Percentiles rank a stretch among this genome's conserved stretches.
Evolutionary conservation across 1,140 invertebrate genomes (phyloP).

Genomic region (Cyclina sinensis): DNA sequence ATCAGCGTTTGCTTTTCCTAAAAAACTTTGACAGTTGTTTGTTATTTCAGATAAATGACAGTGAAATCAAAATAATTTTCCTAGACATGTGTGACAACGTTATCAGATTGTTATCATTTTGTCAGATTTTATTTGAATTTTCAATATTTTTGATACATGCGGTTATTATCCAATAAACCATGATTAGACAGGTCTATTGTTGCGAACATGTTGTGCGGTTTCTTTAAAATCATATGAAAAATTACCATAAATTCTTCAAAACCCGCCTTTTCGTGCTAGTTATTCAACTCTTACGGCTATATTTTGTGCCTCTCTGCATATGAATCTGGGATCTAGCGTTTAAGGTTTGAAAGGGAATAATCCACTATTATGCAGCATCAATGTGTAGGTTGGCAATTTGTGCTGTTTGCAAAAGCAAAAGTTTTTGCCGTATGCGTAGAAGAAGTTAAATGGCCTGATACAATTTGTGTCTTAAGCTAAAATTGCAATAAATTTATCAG

Average conservation of each 20-base stretch:
- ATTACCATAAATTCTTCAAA: background rate
- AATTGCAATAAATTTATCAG: too few species aligned
- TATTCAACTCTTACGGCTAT: too few species aligned
- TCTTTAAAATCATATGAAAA: background rate
- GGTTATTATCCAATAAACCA: background rate
- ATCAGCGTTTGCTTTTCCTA: background rate
- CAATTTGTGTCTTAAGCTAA: too few species aligned
- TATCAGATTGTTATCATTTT: constrained; percentile 27
- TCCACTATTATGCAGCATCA: too few species aligned
- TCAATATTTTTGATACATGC: constrained; percentile 24
- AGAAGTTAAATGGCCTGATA: too few species aligned
- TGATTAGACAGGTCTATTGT: background rate
- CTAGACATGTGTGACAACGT: background rate
- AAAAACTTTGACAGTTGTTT: constrained; percentile 3
- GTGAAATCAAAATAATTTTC: background rate
- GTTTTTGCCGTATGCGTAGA: too few species aligned
- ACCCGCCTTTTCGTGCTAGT: too few species aligned
- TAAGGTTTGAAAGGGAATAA: too few species aligned
- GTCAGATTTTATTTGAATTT: constrained; percentile 25
- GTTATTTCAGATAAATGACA: constrained; percentile 34
- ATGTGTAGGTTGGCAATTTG: too few species aligned
- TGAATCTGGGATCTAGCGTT: too few species aligned
- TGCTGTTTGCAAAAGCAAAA: too few species aligned
- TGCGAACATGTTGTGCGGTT: background rate
- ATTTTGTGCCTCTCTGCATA: too few species aligned